Evolutionary conservation across 2,888 invertebrate genomes (phyloP).

Genomic region (Sinhomidia bicolor): DNA sequence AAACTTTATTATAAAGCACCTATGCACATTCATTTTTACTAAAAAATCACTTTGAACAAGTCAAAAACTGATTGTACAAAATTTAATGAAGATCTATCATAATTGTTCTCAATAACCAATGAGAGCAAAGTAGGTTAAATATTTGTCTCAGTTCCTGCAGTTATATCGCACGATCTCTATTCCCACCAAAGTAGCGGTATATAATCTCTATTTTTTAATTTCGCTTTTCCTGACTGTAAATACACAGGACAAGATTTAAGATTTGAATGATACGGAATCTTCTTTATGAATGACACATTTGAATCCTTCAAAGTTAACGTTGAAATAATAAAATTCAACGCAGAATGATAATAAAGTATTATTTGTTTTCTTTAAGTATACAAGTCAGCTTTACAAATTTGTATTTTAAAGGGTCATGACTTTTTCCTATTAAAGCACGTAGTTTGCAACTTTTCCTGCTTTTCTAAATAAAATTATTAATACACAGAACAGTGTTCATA

Average conservation of each 20-base stretch:
- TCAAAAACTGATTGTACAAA: no score
- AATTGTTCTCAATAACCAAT: conserved; percentile 13
- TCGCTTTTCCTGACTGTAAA: neutral
- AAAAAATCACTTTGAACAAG: no score
- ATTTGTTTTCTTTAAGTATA: neutral
- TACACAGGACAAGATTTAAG: neutral
- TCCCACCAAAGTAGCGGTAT: no score
- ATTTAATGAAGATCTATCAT: neutral
- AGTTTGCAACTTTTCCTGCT: neutral
- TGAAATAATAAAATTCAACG: neutral
- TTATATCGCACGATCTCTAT: neutral
- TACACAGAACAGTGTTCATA: no score
- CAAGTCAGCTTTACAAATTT: no score
- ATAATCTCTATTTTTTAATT: no score
- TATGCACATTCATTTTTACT: no score
- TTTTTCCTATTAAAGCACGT: conserved; percentile 5
- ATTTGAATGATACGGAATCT: neutral
- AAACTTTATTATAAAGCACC: no score
- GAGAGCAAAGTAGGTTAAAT: conserved; percentile 44
- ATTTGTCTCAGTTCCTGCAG: neutral
- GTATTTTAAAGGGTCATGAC: neutral
- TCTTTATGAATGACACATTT: neutral
- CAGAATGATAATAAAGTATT: no score
- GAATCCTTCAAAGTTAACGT: neutral
- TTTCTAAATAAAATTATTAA: neutral